Evolutionary conservation across 2,797 vertebrate genomes (phyloP), one percentile per base, ranked within the genome.

Genomic region (Huso huso): DNA sequence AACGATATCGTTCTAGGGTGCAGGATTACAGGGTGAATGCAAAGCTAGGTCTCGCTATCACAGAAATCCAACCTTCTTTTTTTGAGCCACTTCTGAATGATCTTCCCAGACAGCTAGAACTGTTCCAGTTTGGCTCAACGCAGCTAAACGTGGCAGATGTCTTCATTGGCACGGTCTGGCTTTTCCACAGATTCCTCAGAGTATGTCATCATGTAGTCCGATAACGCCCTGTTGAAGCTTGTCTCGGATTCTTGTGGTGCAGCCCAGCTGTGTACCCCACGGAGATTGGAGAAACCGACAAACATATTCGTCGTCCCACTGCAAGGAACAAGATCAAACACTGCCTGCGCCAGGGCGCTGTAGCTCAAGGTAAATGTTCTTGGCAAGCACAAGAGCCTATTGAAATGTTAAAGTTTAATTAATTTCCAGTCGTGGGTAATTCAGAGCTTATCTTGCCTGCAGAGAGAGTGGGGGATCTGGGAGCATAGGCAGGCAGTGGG

Each of bases 301-400:
- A 62, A 18, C 61, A 62, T 62, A 62, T 62, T 62, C 23, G 61
- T 62, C 61, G 61, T 62, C 61, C 48, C 61, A 62, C 23, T 62
- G 15, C 23, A 62, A 48, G 61, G 61, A 62, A 62, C 61, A 62
- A 62, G 61, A 62, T 6, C 6, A 18, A 62, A 62, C 61, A 37
- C 61, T 62, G 18, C 23, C 23, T 62, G 13, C 23, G 61, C 18
- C 3, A 62, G 61, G 52, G 18, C 2, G 8, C 61, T 37, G 18
- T 62, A 23, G 61, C 61, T 62, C 18, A 15, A 62, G 61, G 61
- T 62, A 62, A 62, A 62, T 62, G 18, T 62, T 62, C 61, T 62
- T 62, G 61, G 61, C 61, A 62, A 62, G 48, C 10, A 18, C 2
- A 23, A 37, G 23, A 15, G 61, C 6, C 48, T 62, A 7, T 62